These are phyloP conservation scores for Drosophila navojoa DNA, from an alignment of 1,140 invertebrate genomes.

Conservation along the genomic window DNA sequence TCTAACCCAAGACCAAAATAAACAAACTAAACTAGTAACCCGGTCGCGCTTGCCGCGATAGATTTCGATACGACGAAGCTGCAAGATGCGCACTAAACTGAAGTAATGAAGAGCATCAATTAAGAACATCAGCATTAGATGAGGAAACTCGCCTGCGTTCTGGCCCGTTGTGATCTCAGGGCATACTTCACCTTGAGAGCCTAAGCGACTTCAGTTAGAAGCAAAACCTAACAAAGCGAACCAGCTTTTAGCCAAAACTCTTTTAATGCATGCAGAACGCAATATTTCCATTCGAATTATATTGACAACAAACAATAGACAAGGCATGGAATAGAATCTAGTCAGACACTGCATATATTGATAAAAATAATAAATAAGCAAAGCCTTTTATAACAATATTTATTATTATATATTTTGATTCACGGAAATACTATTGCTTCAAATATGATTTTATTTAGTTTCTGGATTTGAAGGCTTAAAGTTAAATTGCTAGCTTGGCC, in stretches of 20 bases:
- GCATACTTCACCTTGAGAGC: slow-evolving; percentile 18
- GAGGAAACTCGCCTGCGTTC: slow-evolving; percentile 1
- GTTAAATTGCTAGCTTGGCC: slow-evolving; percentile 39
- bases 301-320: background rate
- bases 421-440: slow-evolving; percentile 15
- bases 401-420: slow-evolving; percentile 17
- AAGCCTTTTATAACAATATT: background rate
- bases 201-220: background rate
- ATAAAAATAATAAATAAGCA: background rate
- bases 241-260: no score
- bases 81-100: slow-evolving; percentile 31
- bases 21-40: slow-evolving; percentile 54
- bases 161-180: background rate
- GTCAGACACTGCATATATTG: background rate
- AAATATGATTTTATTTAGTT: slow-evolving; percentile 22
- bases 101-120: slow-evolving; percentile 10
- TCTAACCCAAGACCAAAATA: slow-evolving; percentile 31
- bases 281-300: slow-evolving; percentile 35
- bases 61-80: slow-evolving; percentile 40
- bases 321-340: no score
- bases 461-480: slow-evolving; percentile 40
- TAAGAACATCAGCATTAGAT: slow-evolving; percentile 13
- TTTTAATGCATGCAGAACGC: no score
- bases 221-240: no score
- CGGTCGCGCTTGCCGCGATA: slow-evolving; percentile 11